These are phyloP conservation scores for Phylloscopus trochiloides DNA, from an alignment of 2,113 vertebrate genomes.

Conservation along the genomic window DNA sequence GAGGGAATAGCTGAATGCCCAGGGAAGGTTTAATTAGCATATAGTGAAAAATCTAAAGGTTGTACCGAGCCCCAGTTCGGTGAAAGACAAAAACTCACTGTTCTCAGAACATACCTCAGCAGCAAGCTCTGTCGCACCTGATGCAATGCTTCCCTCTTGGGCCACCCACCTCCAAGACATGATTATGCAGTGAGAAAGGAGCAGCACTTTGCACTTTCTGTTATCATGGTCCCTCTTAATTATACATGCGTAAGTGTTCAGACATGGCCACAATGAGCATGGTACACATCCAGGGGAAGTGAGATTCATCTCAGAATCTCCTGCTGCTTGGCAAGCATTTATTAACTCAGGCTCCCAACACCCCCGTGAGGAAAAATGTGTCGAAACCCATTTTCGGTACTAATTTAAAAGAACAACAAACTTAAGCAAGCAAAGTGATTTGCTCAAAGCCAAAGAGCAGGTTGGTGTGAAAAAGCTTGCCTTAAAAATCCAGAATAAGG, in stretches of 20 bases:
- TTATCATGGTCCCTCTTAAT: conserved; percentile 56
- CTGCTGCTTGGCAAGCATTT: conserved; percentile 20
- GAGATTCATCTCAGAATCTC: conserved; percentile 61
- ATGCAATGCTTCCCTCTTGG: conserved; percentile 39
- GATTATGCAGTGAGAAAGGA: conserved; percentile 57
- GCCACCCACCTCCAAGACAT: conserved; percentile 63
- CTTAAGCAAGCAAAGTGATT: conserved; percentile 42
- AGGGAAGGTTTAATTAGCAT: conserved; percentile 67
- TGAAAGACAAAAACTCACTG: neutral
- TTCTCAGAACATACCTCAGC: conserved; percentile 35
- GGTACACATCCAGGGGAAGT: conserved; percentile 57
- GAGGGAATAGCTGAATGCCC: conserved; percentile 65
- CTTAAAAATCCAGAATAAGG: conserved; percentile 40
- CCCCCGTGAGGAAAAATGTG: conserved; percentile 58
- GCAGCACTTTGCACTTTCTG: conserved; percentile 31
- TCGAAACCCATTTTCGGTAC: conserved; percentile 56
- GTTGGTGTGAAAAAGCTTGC: conserved; percentile 35
- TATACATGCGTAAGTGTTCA: conserved; percentile 51
- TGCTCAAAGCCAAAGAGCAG: conserved; percentile 44
- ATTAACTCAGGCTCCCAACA: conserved; percentile 45
- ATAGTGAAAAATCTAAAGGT: conserved; percentile 58
- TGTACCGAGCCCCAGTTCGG: neutral
- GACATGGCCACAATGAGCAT: conserved; percentile 40
- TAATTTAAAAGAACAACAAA: conserved; percentile 47
- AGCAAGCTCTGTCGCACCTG: conserved; percentile 41